A percentile compares a stretch with the other conserved stretches of the same genome.
phyloP scores from a whole-genome alignment of 2,888 invertebrate genomes.

The Glaucopsyche alexis region DNA sequence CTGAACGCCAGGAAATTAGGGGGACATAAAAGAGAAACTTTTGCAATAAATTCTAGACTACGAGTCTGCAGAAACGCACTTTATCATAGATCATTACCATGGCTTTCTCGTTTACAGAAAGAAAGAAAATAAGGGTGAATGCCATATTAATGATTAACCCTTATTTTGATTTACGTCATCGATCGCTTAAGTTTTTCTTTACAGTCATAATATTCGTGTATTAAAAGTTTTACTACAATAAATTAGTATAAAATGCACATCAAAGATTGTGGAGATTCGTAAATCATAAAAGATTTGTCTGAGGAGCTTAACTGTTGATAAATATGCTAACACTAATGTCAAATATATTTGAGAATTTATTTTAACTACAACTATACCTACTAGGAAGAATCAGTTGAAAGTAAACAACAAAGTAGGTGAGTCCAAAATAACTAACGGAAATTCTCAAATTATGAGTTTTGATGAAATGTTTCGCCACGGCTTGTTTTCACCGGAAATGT shows the following conservation, averaged over 20 bases:
- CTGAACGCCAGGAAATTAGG: constrained; percentile 8
- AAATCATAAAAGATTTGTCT: constrained; percentile 11
- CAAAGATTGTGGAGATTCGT: constrained; percentile 2
- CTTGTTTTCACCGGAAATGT: constrained; percentile 61
- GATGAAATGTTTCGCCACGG: constrained; percentile 66
- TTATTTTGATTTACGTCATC: constrained; percentile 8
- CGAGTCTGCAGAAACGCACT: constrained; percentile 24
- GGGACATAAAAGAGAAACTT: constrained; percentile 27
- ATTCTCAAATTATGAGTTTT: constrained; percentile 75
- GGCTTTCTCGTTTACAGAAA: constrained; percentile 12
- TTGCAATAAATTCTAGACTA: constrained; percentile 23
- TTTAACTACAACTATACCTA: constrained; percentile 10
- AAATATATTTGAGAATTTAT: constrained; percentile 6
- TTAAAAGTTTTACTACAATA: background rate
- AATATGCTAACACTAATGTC: constrained; percentile 12
- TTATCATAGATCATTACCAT: constrained; percentile 25
- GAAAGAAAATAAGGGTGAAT: constrained; percentile 8
- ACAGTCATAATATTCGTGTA: background rate
- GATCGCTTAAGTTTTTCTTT: background rate
- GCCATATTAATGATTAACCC: background rate
- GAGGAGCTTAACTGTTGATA: constrained; percentile 3
- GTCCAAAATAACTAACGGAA: constrained; percentile 71
- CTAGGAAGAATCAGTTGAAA: constrained; percentile 33
- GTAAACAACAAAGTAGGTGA: constrained; percentile 60
- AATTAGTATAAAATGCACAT: constrained; percentile 2